These are phyloP conservation scores for Oscheius sp. DNA, from an alignment of 1,140 invertebrate species.

Conservation along the genomic window DNA sequence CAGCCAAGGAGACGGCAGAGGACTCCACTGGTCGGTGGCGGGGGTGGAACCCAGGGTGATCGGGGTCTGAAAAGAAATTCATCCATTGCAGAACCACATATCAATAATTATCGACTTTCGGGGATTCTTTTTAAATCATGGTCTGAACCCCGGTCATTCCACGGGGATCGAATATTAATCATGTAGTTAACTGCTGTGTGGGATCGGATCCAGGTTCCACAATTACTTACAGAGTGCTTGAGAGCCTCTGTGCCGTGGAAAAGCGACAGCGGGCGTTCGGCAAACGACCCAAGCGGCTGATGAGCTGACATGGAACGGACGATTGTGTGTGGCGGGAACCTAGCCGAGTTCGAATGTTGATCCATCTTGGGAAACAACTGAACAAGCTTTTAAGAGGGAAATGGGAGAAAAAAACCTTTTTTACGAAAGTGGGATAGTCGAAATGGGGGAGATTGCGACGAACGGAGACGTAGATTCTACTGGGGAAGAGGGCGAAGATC, in stretches of 20 bases:
- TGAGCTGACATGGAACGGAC: constrained; percentile 1
- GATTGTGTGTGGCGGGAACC: not conserved
- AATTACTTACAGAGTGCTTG: not conserved
- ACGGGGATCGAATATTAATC: too few species aligned
- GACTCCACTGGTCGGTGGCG: constrained; percentile 23
- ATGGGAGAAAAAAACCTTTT: constrained; percentile 25
- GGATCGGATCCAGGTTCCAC: too few species aligned
- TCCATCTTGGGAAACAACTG: constrained; percentile 5
- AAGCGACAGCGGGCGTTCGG: constrained; percentile 1
- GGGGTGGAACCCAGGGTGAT: constrained; percentile 18
- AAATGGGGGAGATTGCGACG: constrained; percentile 59
- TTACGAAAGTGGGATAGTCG: constrained; percentile 54
- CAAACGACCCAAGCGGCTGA: not conserved
- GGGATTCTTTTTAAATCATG: too few species aligned
- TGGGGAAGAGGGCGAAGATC: constrained; percentile 58
- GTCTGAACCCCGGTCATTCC: too few species aligned
- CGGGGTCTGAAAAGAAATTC: constrained; percentile 5
- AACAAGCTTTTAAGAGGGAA: not conserved
- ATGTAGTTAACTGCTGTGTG: too few species aligned
- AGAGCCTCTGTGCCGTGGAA: not conserved
- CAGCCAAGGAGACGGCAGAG: constrained; percentile 12
- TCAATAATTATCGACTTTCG: too few species aligned
- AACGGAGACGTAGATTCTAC: constrained; percentile 56
- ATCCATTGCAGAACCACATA: not conserved
- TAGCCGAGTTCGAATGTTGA: not conserved